Evolutionary conservation across 2,797 vertebrate species (phyloP).

Genomic region (Crypturellus tataupa): DNA sequence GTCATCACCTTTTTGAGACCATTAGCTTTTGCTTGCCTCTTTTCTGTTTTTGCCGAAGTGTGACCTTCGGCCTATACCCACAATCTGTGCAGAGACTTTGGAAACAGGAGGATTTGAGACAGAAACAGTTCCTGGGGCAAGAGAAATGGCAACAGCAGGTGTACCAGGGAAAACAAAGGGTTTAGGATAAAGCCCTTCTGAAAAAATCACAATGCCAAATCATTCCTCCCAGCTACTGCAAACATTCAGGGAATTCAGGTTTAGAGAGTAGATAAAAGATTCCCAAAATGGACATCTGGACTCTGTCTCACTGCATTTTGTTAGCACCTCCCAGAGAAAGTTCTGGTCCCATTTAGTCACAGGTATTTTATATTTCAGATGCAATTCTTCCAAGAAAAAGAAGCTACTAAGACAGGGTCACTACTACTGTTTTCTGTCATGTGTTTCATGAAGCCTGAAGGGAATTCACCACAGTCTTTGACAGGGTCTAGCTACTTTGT

Average conservation of each 20-base stretch:
- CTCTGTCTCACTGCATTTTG: not conserved
- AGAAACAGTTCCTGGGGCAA: conserved; percentile 67
- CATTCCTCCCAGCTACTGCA: conserved; percentile 11
- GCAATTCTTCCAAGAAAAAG: not conserved
- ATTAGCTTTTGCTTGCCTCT: conserved; percentile 25
- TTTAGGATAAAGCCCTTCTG: conserved; percentile 39
- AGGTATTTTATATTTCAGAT: not conserved
- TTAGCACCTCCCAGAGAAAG: not conserved
- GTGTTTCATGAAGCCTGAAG: not conserved
- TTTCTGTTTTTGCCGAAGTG: conserved; percentile 19
- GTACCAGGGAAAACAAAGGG: conserved; percentile 41
- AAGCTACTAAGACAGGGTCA: not conserved
- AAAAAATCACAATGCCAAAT: not conserved
- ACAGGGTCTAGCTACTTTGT: not conserved
- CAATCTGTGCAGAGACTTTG: not conserved
- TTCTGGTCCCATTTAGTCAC: not conserved
- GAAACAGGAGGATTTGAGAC: conserved; percentile 45
- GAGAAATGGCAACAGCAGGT: conserved; percentile 63
- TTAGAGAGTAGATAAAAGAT: not conserved
- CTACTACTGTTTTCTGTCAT: not conserved
- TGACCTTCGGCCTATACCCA: conserved; percentile 41
- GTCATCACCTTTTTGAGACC: not conserved
- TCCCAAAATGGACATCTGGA: not conserved
- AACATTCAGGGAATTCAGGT: not conserved
- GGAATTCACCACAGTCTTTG: not conserved